These are phyloP conservation scores for Luperina testacea DNA, from an alignment of 2,888 invertebrate genomes.

Conservation along the genomic window DNA sequence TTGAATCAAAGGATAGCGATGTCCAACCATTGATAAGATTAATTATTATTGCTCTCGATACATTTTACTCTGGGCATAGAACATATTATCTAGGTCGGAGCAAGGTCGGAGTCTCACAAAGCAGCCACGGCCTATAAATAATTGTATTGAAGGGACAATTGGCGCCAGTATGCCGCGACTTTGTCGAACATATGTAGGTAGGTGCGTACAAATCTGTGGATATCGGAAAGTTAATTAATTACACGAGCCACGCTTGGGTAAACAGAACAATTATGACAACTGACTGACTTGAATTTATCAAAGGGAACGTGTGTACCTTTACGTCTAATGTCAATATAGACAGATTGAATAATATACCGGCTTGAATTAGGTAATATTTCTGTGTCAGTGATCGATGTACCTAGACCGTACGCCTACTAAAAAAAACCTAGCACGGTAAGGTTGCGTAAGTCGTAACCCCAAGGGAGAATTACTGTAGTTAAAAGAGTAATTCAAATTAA, in stretches of 20 bases:
- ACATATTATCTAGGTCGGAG: conserved; percentile 60
- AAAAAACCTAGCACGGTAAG: not conserved
- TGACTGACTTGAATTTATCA: conserved; percentile 50
- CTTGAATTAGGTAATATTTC: conserved; percentile 15
- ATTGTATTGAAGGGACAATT: conserved; percentile 61
- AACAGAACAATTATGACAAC: conserved; percentile 61
- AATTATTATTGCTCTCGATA: conserved; percentile 50
- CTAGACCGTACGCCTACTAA: not conserved
- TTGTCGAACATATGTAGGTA: conserved; percentile 46
- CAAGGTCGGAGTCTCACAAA: conserved; percentile 50
- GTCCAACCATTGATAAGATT: conserved; percentile 50
- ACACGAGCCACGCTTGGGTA: conserved; percentile 47
- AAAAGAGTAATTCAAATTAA: not conserved
- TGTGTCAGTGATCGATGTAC: conserved; percentile 1
- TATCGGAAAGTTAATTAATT: conserved; percentile 66
- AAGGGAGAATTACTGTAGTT: not conserved
- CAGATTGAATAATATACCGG: conserved; percentile 19
- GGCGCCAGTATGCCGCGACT: conserved; percentile 64
- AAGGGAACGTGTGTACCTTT: conserved; percentile 35
- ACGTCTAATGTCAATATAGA: conserved; percentile 26
- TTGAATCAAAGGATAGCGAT: conserved; percentile 45
- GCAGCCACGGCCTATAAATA: conserved; percentile 58
- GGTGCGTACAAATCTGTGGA: conserved; percentile 47
- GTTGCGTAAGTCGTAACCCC: not conserved
- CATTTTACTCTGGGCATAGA: conserved; percentile 41